Percentiles rank a stretch among this genome's conserved stretches.
These are phyloP conservation scores for Drosophila ananassae DNA, from an alignment of 1,140 invertebrate species.

Conservation along the genomic window DNA sequence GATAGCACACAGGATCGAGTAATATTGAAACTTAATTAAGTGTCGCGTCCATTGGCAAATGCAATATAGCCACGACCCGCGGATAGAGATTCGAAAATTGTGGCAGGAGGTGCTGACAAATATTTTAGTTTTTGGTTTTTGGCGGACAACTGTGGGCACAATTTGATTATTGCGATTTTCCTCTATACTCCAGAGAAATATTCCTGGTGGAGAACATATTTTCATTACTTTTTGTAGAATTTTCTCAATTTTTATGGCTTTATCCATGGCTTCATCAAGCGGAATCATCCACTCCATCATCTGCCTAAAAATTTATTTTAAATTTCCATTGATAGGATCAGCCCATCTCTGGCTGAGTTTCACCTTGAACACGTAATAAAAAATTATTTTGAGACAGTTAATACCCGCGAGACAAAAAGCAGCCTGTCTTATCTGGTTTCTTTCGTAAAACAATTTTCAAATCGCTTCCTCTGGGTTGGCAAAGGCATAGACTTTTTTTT, in stretches of 20 bases:
- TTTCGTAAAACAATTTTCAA: constrained; percentile 47
- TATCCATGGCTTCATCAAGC: constrained; percentile 21
- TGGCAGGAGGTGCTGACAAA: constrained; percentile 51
- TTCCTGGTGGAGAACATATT: too few relatives aligned
- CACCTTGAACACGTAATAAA: constrained; percentile 35
- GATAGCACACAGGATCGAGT: constrained; percentile 19
- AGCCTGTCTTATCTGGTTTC: constrained; percentile 25
- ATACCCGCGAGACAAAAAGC: constrained; percentile 61
- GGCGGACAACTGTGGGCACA: constrained; percentile 6
- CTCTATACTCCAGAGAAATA: too few relatives aligned
- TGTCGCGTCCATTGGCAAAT: constrained; percentile 32
- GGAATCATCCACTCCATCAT: background rate
- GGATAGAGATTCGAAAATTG: constrained; percentile 28
- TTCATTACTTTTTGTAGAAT: background rate
- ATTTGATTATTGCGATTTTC: constrained; percentile 21
- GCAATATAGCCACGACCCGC: background rate
- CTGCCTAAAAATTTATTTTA: constrained; percentile 25
- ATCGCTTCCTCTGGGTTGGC: constrained; percentile 42
- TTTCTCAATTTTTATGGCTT: constrained; percentile 5
- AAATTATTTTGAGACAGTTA: constrained; percentile 48
- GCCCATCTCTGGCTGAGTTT: constrained; percentile 2
- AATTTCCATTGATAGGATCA: constrained; percentile 27
- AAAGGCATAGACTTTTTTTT: background rate
- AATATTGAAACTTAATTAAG: constrained; percentile 76
- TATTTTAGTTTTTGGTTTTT: constrained; percentile 55